phyloP scores from a whole-genome alignment of 2,797 vertebrate genomes.

The Bovichtus diacanthus region DNA sequence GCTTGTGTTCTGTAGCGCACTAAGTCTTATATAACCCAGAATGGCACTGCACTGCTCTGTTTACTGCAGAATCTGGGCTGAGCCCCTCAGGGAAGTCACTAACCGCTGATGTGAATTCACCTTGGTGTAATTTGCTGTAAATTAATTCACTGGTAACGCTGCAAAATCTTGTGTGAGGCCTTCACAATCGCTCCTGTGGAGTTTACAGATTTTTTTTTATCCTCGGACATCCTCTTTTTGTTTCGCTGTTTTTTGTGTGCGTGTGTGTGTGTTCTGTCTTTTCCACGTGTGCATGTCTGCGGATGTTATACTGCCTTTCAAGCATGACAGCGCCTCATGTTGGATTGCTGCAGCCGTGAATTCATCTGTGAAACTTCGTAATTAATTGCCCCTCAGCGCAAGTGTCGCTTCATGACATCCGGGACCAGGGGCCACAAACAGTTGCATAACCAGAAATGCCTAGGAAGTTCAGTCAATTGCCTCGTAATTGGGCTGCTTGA shows the following conservation, averaged over 20 bases:
- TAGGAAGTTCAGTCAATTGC: slow-evolving; percentile 49
- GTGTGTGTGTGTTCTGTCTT: background rate
- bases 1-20: slow-evolving; percentile 43
- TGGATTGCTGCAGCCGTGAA: slow-evolving; percentile 54
- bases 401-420: slow-evolving; percentile 73
- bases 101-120: slow-evolving; percentile 59
- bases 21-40: slow-evolving; percentile 71
- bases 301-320: slow-evolving; percentile 35
- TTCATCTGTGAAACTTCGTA: slow-evolving; percentile 77
- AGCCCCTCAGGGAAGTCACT: slow-evolving; percentile 71
- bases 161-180: slow-evolving; percentile 46
- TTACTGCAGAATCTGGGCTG: slow-evolving; percentile 73
- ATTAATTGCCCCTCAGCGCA: slow-evolving; percentile 64
- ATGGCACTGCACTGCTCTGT: slow-evolving; percentile 45
- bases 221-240: slow-evolving; percentile 15
- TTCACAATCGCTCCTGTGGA: background rate
- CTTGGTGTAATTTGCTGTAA: slow-evolving; percentile 52
- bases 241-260: background rate
- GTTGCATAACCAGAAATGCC: slow-evolving; percentile 65
- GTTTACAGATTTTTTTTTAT: background rate
- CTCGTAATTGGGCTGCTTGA: slow-evolving; percentile 59
- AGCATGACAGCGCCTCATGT: slow-evolving; percentile 52
- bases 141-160: slow-evolving; percentile 43
- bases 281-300: slow-evolving; percentile 4
- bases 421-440: slow-evolving; percentile 56